Evolutionary conservation across 1,140 invertebrate genomes (phyloP).

Genomic region (Solenopsis fugax): DNA sequence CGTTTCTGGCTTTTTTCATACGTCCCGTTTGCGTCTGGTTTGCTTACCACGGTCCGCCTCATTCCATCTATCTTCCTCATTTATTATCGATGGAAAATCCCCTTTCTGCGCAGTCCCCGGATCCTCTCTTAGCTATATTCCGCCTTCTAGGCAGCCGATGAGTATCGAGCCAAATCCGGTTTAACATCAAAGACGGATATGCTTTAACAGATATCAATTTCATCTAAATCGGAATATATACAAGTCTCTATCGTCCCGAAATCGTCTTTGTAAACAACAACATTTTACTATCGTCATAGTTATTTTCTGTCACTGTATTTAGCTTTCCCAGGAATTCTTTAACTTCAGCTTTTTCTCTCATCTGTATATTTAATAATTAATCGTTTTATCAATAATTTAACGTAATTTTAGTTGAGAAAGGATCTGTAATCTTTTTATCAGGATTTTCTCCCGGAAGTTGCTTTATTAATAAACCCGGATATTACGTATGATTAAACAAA

Average conservation of each 20-base stretch:
- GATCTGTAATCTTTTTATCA: neutral
- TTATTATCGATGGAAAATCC: constrained; percentile 48
- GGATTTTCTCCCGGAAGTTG: constrained; percentile 3
- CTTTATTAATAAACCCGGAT: constrained; percentile 32
- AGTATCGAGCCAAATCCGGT: constrained; percentile 34
- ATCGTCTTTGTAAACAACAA: constrained; percentile 12
- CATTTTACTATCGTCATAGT: neutral
- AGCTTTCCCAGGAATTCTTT: neutral
- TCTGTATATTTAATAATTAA: neutral
- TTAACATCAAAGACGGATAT: constrained; percentile 48
- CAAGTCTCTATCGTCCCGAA: constrained; percentile 16
- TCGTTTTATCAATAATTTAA: neutral
- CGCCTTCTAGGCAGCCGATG: neutral
- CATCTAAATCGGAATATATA: constrained; percentile 4
- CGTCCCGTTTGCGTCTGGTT: neutral
- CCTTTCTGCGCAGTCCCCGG: neutral
- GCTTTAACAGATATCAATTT: constrained; percentile 41
- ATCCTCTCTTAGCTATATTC: constrained; percentile 36
- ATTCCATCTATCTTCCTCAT: neutral
- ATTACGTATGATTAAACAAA: neutral
- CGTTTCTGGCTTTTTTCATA: constrained; percentile 15
- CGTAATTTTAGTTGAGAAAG: neutral
- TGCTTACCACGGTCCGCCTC: neutral
- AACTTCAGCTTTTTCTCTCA: neutral
- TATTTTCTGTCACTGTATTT: neutral